Evolutionary conservation across 2,113 vertebrate species (phyloP), one percentile per base, ranked within the genome.

Genomic region (Saguinus midas): DNA sequence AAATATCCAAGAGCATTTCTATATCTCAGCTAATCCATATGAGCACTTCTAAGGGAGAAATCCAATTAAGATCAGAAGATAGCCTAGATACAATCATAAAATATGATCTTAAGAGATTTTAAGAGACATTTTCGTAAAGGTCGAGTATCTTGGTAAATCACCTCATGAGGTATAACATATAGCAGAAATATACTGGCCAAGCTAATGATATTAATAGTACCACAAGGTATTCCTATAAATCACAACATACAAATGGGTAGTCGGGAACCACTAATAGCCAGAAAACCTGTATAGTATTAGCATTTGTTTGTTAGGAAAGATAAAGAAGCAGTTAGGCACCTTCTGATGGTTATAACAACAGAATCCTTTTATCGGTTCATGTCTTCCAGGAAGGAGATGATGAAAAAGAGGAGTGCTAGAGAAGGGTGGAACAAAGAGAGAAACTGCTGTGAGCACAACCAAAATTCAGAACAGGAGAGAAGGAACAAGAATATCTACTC

Each of bases 11-110:
- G 45, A 37, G n/a, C 64, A 88, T 92, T 96, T 96, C 84, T 76
- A 96, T 45, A 96, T 92, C 64, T 80, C 73, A 90, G 58, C 91
- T 97, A 96, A 98, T 96, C 91, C 96, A 82, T 72, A 45, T 14
- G 68, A 78, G 81, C 64, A 61, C 45, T 87, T 95, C 75, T 75
- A 35, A 96, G 25, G 68, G 35, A 96, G 76, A 95, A 90, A 90
- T 95, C 64, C 96, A 97, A 96, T 92, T 94, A 96, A 92, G 48
- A 92, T 80, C 27, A 94, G 88, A 92, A 92, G 50, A 94, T 79
- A 78, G 72, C 48, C 55, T 81, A 90, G 16, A 83, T 70, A 90
- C 14, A 90, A 90, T 87, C 90, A 93, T 57, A 52, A 40, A 93
- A 91, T 93, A 72, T 87, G 9, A 90, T 95, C 40, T 37, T 68